Evolutionary conservation across 2,888 invertebrate genomes (phyloP).

Genomic region (Onchidella celtica): DNA sequence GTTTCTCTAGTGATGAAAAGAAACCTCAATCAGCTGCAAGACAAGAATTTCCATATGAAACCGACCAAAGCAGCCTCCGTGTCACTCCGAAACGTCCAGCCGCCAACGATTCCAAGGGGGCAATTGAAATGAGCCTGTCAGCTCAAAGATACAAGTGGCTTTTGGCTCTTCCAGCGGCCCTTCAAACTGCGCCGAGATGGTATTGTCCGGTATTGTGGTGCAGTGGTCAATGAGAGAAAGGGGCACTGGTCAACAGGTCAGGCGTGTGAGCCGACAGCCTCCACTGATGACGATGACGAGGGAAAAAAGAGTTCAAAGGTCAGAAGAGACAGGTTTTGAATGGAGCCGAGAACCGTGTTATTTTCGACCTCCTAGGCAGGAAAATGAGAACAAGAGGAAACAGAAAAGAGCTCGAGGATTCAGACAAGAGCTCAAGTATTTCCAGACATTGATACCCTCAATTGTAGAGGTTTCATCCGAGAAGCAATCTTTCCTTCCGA

Average conservation of each 20-base stretch:
- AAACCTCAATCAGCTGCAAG: neutral
- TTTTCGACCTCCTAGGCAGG: too few relatives aligned
- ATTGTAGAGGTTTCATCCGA: too few relatives aligned
- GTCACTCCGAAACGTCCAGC: neutral
- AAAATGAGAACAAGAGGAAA: too few relatives aligned
- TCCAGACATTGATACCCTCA: too few relatives aligned
- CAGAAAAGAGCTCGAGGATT: too few relatives aligned
- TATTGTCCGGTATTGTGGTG: constrained; percentile 2
- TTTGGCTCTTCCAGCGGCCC: neutral
- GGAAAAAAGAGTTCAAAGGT: neutral
- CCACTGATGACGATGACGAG: neutral
- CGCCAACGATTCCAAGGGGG: too few relatives aligned
- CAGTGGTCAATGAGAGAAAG: neutral
- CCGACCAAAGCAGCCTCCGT: constrained; percentile 1
- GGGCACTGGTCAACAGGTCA: constrained; percentile 29
- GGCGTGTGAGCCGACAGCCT: neutral
- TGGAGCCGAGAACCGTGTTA: too few relatives aligned
- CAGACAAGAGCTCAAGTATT: too few relatives aligned
- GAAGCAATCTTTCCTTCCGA: too few relatives aligned
- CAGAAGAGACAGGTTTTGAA: too few relatives aligned
- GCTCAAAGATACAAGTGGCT: constrained; percentile 28
- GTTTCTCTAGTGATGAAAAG: neutral
- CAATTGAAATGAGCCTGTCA: constrained; percentile 18
- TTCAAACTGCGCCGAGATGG: neutral
- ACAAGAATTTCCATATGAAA: neutral